Percentiles rank a stretch among this genome's conserved stretches.
Conservation (phyloP, 2,888 invertebrate species). For the Stomorhina lunata region DNA sequence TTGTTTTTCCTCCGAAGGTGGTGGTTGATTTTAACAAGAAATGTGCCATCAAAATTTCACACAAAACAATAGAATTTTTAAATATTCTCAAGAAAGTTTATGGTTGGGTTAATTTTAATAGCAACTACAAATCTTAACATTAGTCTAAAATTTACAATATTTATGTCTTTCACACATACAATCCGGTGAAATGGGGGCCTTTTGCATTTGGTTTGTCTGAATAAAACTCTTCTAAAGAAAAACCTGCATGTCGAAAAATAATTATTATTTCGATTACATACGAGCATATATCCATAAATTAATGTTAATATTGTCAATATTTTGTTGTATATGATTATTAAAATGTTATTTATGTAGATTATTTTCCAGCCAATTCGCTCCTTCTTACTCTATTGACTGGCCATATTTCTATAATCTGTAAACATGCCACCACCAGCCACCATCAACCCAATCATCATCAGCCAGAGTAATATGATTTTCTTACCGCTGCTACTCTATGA, state of each 20-base stretch:
- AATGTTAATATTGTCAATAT: slow-evolving; percentile 55
- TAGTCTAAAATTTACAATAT: no score
- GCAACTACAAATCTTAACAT: slow-evolving; percentile 15
- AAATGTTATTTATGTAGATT: slow-evolving; percentile 54
- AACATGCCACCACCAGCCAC: slow-evolving; percentile 40
- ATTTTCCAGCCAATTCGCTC: background rate
- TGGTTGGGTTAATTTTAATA: slow-evolving; percentile 51
- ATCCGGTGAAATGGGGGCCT: slow-evolving; percentile 5
- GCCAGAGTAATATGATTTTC: background rate
- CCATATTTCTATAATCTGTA: slow-evolving; percentile 41
- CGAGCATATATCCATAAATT: slow-evolving; percentile 38
- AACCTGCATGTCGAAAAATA: slow-evolving; percentile 20
- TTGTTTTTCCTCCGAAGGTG: slow-evolving; percentile 33
- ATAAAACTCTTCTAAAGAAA: background rate
- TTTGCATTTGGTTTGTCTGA: background rate
- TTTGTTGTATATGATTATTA: slow-evolving; percentile 35
- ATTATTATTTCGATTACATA: slow-evolving; percentile 42
- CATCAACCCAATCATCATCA: background rate
- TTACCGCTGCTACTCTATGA: slow-evolving; percentile 37
- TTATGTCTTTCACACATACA: background rate
- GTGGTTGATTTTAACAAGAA: slow-evolving; percentile 31
- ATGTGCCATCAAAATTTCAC: background rate
- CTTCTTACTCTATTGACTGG: slow-evolving; percentile 12
- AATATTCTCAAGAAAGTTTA: slow-evolving; percentile 62
- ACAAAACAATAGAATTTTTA: slow-evolving; percentile 50